phyloP scores from a whole-genome alignment of 1,140 invertebrate genomes.

The Pogonognathellus flavescens region DNA sequence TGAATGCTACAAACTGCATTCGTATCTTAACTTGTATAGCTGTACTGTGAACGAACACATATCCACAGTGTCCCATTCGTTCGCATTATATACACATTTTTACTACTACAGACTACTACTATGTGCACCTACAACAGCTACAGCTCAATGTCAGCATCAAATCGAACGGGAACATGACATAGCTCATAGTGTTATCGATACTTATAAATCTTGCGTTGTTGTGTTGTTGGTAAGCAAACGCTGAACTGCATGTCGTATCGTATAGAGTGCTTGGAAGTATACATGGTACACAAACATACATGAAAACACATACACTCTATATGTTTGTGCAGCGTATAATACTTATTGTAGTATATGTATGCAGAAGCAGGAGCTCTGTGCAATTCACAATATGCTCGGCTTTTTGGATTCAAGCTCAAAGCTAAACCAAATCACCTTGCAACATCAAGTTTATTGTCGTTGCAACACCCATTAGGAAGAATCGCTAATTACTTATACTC shows the following conservation, averaged over 20 bases:
- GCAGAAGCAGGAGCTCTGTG: not conserved
- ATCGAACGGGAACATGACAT: constrained; percentile 44
- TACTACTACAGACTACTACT: not conserved
- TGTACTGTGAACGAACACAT: not conserved
- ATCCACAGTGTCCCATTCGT: not conserved
- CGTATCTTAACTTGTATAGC: no score
- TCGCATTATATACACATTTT: not conserved
- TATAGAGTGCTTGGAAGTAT: not conserved
- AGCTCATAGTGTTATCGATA: constrained; percentile 39
- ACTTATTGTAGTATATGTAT: not conserved
- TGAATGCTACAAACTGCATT: not conserved
- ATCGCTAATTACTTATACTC: constrained; percentile 32
- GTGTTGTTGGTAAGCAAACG: constrained; percentile 3
- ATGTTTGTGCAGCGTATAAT: not conserved
- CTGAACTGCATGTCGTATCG: not conserved
- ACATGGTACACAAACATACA: not conserved
- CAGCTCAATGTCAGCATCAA: constrained; percentile 35
- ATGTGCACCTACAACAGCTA: not conserved
- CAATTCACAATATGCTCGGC: not conserved
- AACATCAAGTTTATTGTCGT: constrained; percentile 39
- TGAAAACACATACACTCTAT: not conserved
- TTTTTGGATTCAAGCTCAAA: constrained; percentile 12
- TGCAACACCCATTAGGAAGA: constrained; percentile 37
- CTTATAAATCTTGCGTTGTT: constrained; percentile 21
- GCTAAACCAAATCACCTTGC: constrained; percentile 15